phyloP scores from a whole-genome alignment of 2,888 invertebrate genomes.

The Laspeyria flexula region DNA sequence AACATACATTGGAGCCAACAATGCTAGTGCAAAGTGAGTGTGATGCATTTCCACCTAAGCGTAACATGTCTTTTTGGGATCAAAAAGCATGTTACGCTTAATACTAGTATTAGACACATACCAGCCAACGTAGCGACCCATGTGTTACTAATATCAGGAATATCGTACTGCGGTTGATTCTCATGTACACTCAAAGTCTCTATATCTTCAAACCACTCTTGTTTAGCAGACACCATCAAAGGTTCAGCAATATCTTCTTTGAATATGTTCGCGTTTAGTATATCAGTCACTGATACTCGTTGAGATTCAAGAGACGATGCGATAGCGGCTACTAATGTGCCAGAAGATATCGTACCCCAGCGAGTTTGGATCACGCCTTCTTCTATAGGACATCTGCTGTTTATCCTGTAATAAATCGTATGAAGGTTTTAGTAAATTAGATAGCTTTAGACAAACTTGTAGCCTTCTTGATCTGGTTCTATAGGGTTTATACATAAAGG shows the following conservation, averaged over 20 bases:
- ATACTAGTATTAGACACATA: conserved; percentile 37
- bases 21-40: too few species aligned
- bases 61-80: too few species aligned
- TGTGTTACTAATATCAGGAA: conserved; percentile 81
- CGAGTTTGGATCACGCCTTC: conserved; percentile 88
- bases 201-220: conserved; percentile 72
- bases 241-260: conserved; percentile 73
- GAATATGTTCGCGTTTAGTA: conserved; percentile 73
- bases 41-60: too few species aligned
- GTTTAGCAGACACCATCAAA: conserved; percentile 64
- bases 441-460: too few species aligned
- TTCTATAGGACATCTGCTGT: conserved; percentile 88
- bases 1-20: too few species aligned
- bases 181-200: conserved; percentile 54
- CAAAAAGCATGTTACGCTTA: not conserved
- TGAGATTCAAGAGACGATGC: conserved; percentile 88
- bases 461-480: too few species aligned
- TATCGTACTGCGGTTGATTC: conserved; percentile 44
- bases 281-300: conserved; percentile 78
- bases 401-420: conserved; percentile 55
- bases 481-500: too few species aligned
- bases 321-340: conserved; percentile 86
- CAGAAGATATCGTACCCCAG: conserved; percentile 87
- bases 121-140: conserved; percentile 88
- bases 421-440: not conserved